Evolutionary conservation across 2,113 vertebrate genomes (phyloP).

Genomic region (Rissa tridactyla): DNA sequence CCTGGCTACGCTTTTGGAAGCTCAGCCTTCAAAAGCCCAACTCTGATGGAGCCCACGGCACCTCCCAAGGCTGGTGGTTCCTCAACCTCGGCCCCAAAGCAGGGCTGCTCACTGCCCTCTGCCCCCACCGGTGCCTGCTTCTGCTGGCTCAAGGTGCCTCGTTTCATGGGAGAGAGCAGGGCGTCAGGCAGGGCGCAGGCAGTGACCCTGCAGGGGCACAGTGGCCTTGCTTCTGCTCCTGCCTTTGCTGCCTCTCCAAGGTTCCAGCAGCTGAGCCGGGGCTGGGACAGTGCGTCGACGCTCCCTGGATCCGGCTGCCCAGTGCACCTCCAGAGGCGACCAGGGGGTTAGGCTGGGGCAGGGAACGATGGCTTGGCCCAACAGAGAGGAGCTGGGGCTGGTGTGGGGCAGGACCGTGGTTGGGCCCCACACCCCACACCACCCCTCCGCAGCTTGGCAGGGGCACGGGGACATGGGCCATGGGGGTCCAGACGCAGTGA

Average conservation of each 20-base stretch:
- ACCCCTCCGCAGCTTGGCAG: rapidly evolving
- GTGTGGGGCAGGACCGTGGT: not conserved
- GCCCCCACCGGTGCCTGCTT: rapidly evolving
- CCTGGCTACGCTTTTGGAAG: not conserved
- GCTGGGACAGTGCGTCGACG: not conserved
- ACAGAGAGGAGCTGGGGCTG: rapidly evolving
- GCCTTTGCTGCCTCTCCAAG: not conserved
- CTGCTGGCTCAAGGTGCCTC: not conserved
- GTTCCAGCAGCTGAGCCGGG: not conserved
- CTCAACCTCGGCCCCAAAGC: not conserved
- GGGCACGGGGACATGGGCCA: rapidly evolving
- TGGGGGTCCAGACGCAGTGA: rapidly evolving
- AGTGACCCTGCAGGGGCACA: not conserved
- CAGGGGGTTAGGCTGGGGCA: rapidly evolving
- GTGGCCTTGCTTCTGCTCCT: not conserved
- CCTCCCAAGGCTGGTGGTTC: not conserved
- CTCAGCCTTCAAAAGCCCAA: not conserved
- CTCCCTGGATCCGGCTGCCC: not conserved
- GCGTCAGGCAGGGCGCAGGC: not conserved
- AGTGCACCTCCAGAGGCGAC: rapidly evolving
- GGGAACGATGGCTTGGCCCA: not conserved
- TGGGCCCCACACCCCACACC: rapidly evolving
- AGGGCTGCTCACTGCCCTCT: not conserved
- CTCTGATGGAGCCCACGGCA: not conserved
- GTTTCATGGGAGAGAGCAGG: not conserved